Evolutionary conservation across 2,888 invertebrate genomes (phyloP), one percentile per base, ranked within the genome.

Genomic region (Piscicola geometra): DNA sequence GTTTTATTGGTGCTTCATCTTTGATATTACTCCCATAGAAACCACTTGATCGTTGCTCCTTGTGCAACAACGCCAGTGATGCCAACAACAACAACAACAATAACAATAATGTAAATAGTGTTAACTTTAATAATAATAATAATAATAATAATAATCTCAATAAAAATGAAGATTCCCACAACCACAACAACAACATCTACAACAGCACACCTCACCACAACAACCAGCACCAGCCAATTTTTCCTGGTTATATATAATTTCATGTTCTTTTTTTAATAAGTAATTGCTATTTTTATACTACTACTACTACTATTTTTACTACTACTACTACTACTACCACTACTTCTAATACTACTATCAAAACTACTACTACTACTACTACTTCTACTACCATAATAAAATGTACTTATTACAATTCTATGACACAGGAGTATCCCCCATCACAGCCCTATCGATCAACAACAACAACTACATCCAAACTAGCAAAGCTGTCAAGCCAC

Each of bases 61-160:
- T 56, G 60, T 56, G 60, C 60, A 56, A 56, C 60, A 56, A 56
- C n/a, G 60, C 60, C 60, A 56, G n/a, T 21, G 60, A 56, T 3
- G 60, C 15, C 3, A 28, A 67, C 32, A 32, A 25, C 33, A 15
- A 3, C 67, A 67, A 35, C 67, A 67, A 18, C 67, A 35, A 30
- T 30, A 35, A 67, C 35, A 35, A 67, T 32, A 67, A 67, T n/a
- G 5, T 9, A 5, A 67, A 25, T n/a, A 32, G 30, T 32, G 30
- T 3, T 67, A 30, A 25, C 30, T 5, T 5, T 67, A 25, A 25
- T 67, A n/a, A 30, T n/a, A 67, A 28, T 9, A 30, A 25, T 32
- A 67, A 67, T 35, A n/a, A 5, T 28, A 67, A 67, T 67, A 30
- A 67, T 15, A 30, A 3, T 67, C 15, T 5, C 5, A 32, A 32